Evolutionary conservation across 2,888 invertebrate genomes (phyloP).

Genomic region (Zaprionus obscuricornis): DNA sequence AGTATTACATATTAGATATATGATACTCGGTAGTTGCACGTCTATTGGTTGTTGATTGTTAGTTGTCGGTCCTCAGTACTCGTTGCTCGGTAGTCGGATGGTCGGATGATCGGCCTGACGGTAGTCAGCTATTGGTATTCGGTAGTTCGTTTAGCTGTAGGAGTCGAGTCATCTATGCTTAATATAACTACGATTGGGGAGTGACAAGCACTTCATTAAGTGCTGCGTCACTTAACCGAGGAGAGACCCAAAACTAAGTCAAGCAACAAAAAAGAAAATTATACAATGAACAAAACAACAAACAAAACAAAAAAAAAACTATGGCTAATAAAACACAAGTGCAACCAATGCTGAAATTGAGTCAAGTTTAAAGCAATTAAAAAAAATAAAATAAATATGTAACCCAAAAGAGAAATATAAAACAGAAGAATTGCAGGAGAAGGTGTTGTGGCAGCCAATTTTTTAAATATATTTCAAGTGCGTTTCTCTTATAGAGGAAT

Average conservation of each 20-base stretch:
- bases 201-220: constrained; percentile 41
- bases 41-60: too few relatives aligned
- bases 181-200: constrained; percentile 40
- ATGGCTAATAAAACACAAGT: constrained; percentile 35
- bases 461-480: too few relatives aligned
- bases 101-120: too few relatives aligned
- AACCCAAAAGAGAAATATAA: constrained; percentile 53
- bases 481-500: too few relatives aligned
- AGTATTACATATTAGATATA: neutral
- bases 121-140: constrained; percentile 22
- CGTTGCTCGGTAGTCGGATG: too few relatives aligned
- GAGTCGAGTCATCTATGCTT: constrained; percentile 41
- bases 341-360: neutral
- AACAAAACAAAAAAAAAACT: neutral
- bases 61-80: too few relatives aligned
- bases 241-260: neutral
- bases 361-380: constrained; percentile 33
- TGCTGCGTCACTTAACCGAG: constrained; percentile 40
- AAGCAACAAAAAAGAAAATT: neutral
- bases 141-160: constrained; percentile 15
- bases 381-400: constrained; percentile 39
- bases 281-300: neutral
- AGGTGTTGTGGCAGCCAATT: too few relatives aligned
- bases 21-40: too few relatives aligned
- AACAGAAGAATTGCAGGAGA: too few relatives aligned